Percentiles rank a stretch among this genome's conserved stretches.
Evolutionary conservation across 2,888 invertebrate genomes (phyloP).

Genomic region (Clanis bilineata): DNA sequence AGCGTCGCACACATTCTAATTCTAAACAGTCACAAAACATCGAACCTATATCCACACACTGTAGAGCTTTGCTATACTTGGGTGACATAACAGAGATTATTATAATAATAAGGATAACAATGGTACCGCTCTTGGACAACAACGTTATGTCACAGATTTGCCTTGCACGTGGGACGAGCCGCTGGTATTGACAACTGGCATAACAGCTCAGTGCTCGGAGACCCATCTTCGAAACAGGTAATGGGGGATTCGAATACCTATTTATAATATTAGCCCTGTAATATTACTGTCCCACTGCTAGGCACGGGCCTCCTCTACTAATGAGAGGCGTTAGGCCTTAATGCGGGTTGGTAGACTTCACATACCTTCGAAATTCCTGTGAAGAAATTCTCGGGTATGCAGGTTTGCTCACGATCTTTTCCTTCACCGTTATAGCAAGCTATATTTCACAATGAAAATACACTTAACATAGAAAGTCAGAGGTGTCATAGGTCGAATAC

Average conservation of each 20-base stretch:
- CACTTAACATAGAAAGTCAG: too few relatives aligned
- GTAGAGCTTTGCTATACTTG: neutral
- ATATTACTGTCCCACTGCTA: too few relatives aligned
- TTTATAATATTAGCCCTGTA: too few relatives aligned
- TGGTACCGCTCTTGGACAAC: neutral
- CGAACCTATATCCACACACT: neutral
- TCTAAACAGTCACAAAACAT: neutral
- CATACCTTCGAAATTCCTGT: too few relatives aligned
- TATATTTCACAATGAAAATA: too few relatives aligned
- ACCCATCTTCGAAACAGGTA: neutral
- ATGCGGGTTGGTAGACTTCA: too few relatives aligned
- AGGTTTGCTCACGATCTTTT: too few relatives aligned
- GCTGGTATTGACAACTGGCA: slow-evolving; percentile 7
- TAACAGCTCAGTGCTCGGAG: neutral
- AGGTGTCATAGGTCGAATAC: too few relatives aligned
- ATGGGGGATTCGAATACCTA: neutral
- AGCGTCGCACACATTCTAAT: neutral
- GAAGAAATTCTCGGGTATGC: too few relatives aligned
- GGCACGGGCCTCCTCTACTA: too few relatives aligned
- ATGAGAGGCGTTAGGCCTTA: too few relatives aligned
- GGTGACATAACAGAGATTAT: neutral
- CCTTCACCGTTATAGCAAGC: too few relatives aligned
- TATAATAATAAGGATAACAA: slow-evolving; percentile 10
- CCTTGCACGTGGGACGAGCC: slow-evolving; percentile 3
- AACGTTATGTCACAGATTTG: slow-evolving; percentile 11